Evolutionary conservation across 2,888 invertebrate genomes (phyloP), one percentile per base, ranked within the genome.

Genomic region (Athalia circularis): DNA sequence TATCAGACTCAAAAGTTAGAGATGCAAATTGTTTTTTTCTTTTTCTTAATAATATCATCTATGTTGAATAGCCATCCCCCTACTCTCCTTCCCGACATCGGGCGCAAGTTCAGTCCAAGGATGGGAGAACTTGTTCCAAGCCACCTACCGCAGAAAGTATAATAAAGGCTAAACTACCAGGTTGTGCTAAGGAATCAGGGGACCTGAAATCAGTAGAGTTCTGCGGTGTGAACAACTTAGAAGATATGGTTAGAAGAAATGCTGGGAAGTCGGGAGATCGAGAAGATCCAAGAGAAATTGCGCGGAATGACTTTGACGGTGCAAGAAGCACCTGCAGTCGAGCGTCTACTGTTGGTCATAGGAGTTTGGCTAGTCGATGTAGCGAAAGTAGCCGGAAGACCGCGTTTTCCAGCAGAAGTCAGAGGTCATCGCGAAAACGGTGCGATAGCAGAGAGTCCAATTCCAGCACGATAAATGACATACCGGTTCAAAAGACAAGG

Each of bases 371-470:
- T 11, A 67, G 67, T 47, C 59, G 52, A 15, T 57, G 47, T 15
- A 72, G 72, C 47, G 57, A 47, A 43, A 57, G n/a, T 47, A 72
- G 59, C 9, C 72, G 15, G n/a, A 57, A 59, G 59, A 59, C 59
- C 13, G 47, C 15, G 11, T 45, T 9, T 8, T 62, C 62, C 8
- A 52, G 50, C 11, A 76, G 15, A n/a, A 48, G 52, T 43, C n/a
- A 45, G 64, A 15, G 48, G 50, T 76, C 64, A 45, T 29, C 29
- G 29, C 13, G 29, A 13, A 64, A 61, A 11, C 15, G 62, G 11
- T n/a, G 76, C 9, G 64, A 64, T 11, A 76, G 54, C 11, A 47
- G n/a, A 9, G 65, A 79, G 13, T 80, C 80, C 29, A 29, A 75
- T 5, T 43, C 62, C 11, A 80, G 79, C 15, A 75, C 77, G 11